Base-by-base conservation (phyloP, 2,797 vertebrate species). In the Acanthornis magna region DNA sequence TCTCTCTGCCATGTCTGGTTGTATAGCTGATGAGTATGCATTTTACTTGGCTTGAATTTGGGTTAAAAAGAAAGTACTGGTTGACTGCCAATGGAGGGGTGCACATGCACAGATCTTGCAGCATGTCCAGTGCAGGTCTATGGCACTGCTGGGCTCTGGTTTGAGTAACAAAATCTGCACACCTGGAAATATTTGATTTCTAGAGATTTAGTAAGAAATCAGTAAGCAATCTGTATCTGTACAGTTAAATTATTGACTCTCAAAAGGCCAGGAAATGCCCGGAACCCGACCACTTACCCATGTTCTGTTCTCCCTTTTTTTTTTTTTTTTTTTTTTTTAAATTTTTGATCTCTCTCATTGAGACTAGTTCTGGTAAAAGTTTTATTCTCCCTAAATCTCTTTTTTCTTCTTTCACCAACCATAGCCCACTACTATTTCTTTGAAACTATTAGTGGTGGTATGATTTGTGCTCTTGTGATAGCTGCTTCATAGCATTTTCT, bases 51-150 rank as follows among this genome's bases (percentile, higher is more conserved):
- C 26, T 88, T 91, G 70, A 71, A 47, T 67, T 71, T 85, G 51
- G 11, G 27, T 66, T 90, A 34, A 57, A 78, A 40, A 30, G 25
- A 34, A 72, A 43, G 8, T 26, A 36, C n/a, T 54, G 23, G 16
- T 22, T 74, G 72, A n/a, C 17, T 80, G 61, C 27, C 82, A 74
- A n/a, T 29, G 40, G 45, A 63, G 18, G 22, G 25, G 11, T 38
- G 23, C 21, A 12, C 25, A 2, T 3, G 8, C 0, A 2, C 32
- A 32, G 60, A 38, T 36, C 9, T 68, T 50, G 25, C 9, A 2
- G 23, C 2, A 1, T 19, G 29, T 66, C 40, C 27, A 38, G 6
- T 29, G 30, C 20, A 19, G 13, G 1, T 72, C 72, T 50, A 2
- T 54, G 81, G 22, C 5, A 3, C 18, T 0, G 1, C 57, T 25